These are phyloP conservation scores for Metellina segmentata DNA, from an alignment of 2,888 invertebrate genomes.

Conservation along the genomic window DNA sequence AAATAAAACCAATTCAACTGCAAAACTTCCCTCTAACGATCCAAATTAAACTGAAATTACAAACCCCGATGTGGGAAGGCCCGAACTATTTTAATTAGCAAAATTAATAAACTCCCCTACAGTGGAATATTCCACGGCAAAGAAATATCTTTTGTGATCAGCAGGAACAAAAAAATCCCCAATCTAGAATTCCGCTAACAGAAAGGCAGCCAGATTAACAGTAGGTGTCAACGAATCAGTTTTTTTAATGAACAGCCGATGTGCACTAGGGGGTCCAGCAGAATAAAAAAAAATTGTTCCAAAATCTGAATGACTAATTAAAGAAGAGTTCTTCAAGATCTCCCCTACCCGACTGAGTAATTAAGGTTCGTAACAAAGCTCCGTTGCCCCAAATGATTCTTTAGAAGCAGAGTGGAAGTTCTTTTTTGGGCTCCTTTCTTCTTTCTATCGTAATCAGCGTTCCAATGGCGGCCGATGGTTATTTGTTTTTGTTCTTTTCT, in stretches of 20 bases:
- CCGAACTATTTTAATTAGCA: background rate
- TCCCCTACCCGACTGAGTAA: conserved; percentile 16
- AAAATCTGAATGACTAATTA: conserved; percentile 60
- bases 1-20: background rate
- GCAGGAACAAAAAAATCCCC: conserved; percentile 1
- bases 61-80: background rate
- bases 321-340: conserved; percentile 35
- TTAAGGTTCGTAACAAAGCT: conserved; percentile 51
- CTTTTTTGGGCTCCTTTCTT: background rate
- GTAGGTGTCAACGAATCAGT: conserved; percentile 33
- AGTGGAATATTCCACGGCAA: background rate
- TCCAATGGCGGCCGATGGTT: conserved; percentile 38
- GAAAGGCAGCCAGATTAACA: conserved; percentile 3
- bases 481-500: conserved; percentile 21
- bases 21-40: background rate
- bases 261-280: background rate
- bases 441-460: conserved; percentile 40
- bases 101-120: background rate
- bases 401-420: background rate
- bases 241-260: conserved; percentile 7
- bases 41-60: background rate
- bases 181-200: conserved; percentile 13
- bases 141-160: background rate
- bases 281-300: conserved; percentile 30
- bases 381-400: conserved; percentile 1